Evolutionary conservation across 1,140 invertebrate species (phyloP).

Genomic region (Dufourea novaeangliae): DNA sequence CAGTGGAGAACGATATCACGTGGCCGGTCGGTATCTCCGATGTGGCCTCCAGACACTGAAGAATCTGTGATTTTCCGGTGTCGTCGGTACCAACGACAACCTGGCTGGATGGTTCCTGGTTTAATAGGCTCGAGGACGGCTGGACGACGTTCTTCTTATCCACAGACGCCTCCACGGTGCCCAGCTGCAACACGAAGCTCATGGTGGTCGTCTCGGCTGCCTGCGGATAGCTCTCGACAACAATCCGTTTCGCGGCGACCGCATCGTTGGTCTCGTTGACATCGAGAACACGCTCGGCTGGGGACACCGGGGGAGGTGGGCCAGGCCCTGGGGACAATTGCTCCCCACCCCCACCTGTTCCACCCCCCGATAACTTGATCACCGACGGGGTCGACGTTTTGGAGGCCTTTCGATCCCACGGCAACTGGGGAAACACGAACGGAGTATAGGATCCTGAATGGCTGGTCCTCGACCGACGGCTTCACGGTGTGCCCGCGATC

Average conservation of each 20-base stretch:
- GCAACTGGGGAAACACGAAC: slow-evolving; percentile 62
- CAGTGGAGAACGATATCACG: slow-evolving; percentile 37
- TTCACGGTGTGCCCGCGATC: slow-evolving; percentile 33
- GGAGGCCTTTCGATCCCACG: slow-evolving; percentile 73
- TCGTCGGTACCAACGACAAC: background rate
- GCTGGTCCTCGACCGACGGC: slow-evolving; percentile 45
- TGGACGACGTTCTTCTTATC: slow-evolving; percentile 47
- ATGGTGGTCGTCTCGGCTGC: slow-evolving; percentile 71
- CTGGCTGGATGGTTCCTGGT: background rate
- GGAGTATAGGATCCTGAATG: slow-evolving; percentile 39
- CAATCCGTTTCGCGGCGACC: slow-evolving; percentile 6
- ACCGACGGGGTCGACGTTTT: slow-evolving; percentile 80
- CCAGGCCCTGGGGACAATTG: slow-evolving; percentile 71
- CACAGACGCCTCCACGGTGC: slow-evolving; percentile 50
- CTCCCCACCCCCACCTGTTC: slow-evolving; percentile 74
- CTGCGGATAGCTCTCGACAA: slow-evolving; percentile 22
- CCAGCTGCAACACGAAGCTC: slow-evolving; percentile 73
- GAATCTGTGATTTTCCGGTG: slow-evolving; percentile 33
- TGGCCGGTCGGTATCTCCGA: slow-evolving; percentile 16
- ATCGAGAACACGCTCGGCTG: slow-evolving; percentile 48
- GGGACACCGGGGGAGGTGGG: slow-evolving; percentile 67
- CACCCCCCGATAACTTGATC: slow-evolving; percentile 79
- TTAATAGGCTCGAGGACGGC: slow-evolving; percentile 12
- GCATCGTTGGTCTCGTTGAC: slow-evolving; percentile 36
- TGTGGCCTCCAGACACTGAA: slow-evolving; percentile 43